These are phyloP conservation scores for Drosophila truncata DNA, from an alignment of 1,140 invertebrate species.

Conservation along the genomic window DNA sequence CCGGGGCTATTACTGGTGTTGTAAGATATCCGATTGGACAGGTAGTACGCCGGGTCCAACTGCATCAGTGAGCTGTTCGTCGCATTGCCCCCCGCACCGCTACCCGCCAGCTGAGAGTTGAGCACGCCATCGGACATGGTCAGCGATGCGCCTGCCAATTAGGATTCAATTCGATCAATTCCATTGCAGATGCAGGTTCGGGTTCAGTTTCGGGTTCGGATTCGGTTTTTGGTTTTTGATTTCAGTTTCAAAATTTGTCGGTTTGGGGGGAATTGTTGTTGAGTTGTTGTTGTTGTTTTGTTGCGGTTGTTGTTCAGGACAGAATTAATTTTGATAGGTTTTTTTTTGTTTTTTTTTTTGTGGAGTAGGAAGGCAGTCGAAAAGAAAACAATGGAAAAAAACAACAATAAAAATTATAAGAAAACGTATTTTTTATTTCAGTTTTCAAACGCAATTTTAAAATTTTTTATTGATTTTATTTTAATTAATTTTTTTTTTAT, in stretches of 20 bases:
- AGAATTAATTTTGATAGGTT: conserved; percentile 50
- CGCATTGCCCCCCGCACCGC: conserved; percentile 63
- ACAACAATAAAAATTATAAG: conserved; percentile 81
- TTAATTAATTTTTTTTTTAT: conserved; percentile 11
- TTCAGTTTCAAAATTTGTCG: conserved; percentile 25
- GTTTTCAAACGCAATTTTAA: conserved; percentile 26
- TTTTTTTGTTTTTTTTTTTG: conserved; percentile 23
- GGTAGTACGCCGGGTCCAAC: conserved; percentile 75
- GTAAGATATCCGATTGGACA: conserved; percentile 83
- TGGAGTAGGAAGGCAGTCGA: conserved; percentile 62
- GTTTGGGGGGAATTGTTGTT: conserved; percentile 59
- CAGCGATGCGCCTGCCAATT: conserved; percentile 63
- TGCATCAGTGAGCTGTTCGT: conserved; percentile 74
- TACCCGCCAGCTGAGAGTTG: conserved; percentile 58
- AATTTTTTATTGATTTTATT: conserved; percentile 33
- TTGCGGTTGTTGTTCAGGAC: conserved; percentile 65
- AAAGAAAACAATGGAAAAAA: conserved; percentile 77
- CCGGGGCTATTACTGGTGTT: conserved; percentile 76
- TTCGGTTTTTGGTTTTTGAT: conserved; percentile 17
- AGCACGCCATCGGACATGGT: conserved; percentile 78
- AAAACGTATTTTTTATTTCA: conserved; percentile 53
- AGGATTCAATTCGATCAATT: conserved; percentile 21
- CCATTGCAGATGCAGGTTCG: conserved; percentile 4
- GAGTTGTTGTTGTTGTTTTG: conserved; percentile 56
- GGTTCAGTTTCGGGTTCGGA: conserved; percentile 3